Evolutionary conservation across 1,140 invertebrate species (phyloP), one percentile per base, ranked within the genome.

Genomic region (Papilio glaucus): DNA sequence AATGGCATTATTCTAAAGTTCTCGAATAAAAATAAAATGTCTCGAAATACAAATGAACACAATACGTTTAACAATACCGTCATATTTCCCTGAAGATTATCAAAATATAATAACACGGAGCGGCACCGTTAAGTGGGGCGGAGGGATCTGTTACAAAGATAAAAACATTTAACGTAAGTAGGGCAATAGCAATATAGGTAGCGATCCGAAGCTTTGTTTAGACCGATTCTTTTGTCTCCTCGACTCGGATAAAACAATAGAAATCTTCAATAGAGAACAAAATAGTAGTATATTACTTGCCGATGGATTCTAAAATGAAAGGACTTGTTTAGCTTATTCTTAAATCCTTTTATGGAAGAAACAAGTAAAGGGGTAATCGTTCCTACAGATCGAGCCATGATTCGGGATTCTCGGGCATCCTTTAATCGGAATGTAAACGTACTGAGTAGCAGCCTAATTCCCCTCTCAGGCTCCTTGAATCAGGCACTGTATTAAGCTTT

Each of bases 171-270:
- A 61, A 62, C 53, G 71, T 82, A 73, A 80, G 74, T 80, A 80
- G 77, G 75, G 75, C 79, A 78, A 71, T 63, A 38, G 72, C 79
- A 78, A 71, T 63, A 38, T 68, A 69, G 74, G 72, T 57, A 65
- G 33, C 15, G 63, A 67, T 67, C 29, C 38, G 18, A 26, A 71
- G 72, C 78, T 78, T 81, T 78, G 76, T 85, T 78, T 82, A 72
- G 74, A 83, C 77, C 82, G 79, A 72, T 77, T 75, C 80, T 83
- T 81, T 83, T 79, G 76, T 75, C 62, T 38, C 62, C 71, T 3
- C 49, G 18, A 13, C 29, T 38, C 38, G 61, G 81, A 74, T 81
- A 77, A 84, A 83, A 85, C 83, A 85, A 85, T 79, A 62, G 38
- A 68, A 49, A 21, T 13, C 62, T 60, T 72, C 71, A 72, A 71